Evolutionary conservation across 2,888 invertebrate genomes (phyloP).

Genomic region (Ennomos erosarius): DNA sequence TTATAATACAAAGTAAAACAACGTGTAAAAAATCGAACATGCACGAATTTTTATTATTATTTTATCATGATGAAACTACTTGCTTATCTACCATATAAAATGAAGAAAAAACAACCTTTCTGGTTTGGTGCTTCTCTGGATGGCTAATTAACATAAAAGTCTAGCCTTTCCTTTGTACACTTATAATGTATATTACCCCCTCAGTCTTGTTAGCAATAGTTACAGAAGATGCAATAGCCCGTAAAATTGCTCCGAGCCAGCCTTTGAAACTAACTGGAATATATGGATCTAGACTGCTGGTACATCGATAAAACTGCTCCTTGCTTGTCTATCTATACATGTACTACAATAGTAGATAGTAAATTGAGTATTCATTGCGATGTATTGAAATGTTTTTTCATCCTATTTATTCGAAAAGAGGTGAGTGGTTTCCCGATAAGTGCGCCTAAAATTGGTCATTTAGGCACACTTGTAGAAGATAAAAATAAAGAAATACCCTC

Average conservation of each 20-base stretch:
- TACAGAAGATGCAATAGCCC: constrained; percentile 44
- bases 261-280: constrained; percentile 38
- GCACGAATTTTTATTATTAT: too few species aligned
- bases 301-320: neutral
- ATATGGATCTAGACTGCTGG: constrained; percentile 4
- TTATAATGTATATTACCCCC: constrained; percentile 5
- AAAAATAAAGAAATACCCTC: too few species aligned
- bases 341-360: neutral
- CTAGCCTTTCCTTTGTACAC: constrained; percentile 1
- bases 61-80: too few species aligned
- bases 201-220: constrained; percentile 34
- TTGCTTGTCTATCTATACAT: constrained; percentile 1
- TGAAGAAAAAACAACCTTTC: too few species aligned
- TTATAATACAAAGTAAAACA: too few species aligned
- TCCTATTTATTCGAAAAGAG: neutral
- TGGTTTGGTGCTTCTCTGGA: too few species aligned
- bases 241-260: constrained; percentile 48
- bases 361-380: too few species aligned
- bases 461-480: too few species aligned
- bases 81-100: too few species aligned
- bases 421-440: too few species aligned
- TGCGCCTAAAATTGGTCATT: too few species aligned
- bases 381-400: neutral
- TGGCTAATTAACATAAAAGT: neutral
- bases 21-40: too few species aligned